Conservation (phyloP, 2,797 vertebrate species). For the Cheirogaleus major region DNA sequence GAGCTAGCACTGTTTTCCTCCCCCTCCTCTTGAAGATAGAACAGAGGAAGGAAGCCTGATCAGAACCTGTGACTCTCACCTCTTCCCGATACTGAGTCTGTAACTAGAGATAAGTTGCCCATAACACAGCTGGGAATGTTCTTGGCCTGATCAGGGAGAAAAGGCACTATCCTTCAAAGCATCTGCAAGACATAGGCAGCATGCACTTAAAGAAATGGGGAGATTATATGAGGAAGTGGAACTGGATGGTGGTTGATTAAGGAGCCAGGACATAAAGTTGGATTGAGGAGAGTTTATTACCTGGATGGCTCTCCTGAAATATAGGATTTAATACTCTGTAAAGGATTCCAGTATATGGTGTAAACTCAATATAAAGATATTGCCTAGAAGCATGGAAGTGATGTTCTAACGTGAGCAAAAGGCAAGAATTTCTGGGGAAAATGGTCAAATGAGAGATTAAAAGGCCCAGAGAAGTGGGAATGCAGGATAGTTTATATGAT, state of each 20-base stretch:
- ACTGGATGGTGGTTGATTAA: neutral
- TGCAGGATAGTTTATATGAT: fast-evolving
- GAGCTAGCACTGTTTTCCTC: neutral
- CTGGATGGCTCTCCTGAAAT: neutral
- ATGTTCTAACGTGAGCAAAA: neutral
- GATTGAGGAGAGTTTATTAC: neutral
- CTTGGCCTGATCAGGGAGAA: neutral
- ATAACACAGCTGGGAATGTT: fast-evolving
- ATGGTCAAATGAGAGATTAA: neutral
- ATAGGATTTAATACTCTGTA: neutral
- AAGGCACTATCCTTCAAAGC: neutral
- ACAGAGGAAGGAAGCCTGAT: neutral
- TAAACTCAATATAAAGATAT: neutral
- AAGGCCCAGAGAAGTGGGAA: neutral
- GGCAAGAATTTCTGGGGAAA: neutral
- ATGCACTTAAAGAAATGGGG: fast-evolving
- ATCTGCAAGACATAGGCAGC: neutral
- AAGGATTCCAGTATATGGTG: neutral
- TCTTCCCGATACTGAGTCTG: neutral
- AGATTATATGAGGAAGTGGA: fast-evolving
- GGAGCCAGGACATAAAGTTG: fast-evolving
- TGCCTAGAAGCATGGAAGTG: neutral
- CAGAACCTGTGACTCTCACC: too few species aligned
- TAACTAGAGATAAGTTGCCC: neutral
- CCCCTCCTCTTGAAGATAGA: neutral